Percentiles rank a stretch among this genome's conserved stretches.
phyloP scores from a whole-genome alignment of 2,797 vertebrate species.

The Tinamus major region DNA sequence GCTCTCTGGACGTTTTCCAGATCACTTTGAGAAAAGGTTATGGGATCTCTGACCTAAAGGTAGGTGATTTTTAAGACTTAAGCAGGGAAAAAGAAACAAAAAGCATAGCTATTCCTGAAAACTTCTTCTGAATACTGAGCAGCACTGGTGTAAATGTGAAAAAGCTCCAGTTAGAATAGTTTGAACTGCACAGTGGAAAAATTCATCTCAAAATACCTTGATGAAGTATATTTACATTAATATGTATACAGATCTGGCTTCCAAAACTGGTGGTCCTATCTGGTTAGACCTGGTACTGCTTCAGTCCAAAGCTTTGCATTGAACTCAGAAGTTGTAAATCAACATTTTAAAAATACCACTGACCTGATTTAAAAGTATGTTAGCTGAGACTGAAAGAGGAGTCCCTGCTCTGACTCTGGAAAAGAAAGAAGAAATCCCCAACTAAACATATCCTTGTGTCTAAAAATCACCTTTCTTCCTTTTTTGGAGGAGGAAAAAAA shows the following conservation, averaged over 20 bases:
- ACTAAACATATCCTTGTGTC: background rate
- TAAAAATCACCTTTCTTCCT: background rate
- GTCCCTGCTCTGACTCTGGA: background rate
- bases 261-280: background rate
- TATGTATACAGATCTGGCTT: background rate
- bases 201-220: rapidly evolving
- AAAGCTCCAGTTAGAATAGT: rapidly evolving
- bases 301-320: background rate
- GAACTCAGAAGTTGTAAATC: background rate
- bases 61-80: conserved; percentile 40
- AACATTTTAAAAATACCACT: background rate
- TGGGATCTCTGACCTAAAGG: conserved; percentile 90
- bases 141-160: background rate
- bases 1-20: conserved; percentile 93
- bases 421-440: background rate
- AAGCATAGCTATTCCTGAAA: background rate
- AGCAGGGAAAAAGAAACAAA: background rate
- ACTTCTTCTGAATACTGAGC: rapidly evolving
- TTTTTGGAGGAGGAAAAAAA: too few species aligned
- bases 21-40: conserved; percentile 93
- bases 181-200: background rate
- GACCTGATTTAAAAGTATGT: background rate
- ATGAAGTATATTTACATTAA: background rate
- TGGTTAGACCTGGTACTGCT: background rate
- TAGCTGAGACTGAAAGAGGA: background rate